Percentiles rank a stretch among this genome's conserved stretches.
phyloP scores from a whole-genome alignment of 2,113 vertebrate genomes.

The Felis catus region DNA sequence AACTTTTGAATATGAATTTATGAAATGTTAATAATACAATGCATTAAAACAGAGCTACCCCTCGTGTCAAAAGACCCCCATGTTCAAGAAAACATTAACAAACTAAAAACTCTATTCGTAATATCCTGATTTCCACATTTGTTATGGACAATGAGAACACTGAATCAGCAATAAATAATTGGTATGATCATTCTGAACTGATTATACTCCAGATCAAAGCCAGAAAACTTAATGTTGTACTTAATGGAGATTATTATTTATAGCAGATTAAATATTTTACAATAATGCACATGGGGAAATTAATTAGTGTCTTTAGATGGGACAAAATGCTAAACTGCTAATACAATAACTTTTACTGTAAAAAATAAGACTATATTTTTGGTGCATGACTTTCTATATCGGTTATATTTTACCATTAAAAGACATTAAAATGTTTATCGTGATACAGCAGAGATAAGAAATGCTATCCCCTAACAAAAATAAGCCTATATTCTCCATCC shows the following conservation, averaged over 20 bases:
- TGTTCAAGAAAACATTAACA: slow-evolving; percentile 20
- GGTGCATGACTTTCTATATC: neutral
- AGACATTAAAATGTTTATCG: neutral
- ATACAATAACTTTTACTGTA: neutral
- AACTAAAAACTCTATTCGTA: slow-evolving; percentile 3
- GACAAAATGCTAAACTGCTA: neutral
- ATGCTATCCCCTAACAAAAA: neutral
- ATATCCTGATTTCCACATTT: slow-evolving; percentile 6
- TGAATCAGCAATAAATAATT: neutral
- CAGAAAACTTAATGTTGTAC: neutral
- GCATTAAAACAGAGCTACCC: neutral
- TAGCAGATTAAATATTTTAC: neutral
- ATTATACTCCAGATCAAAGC: slow-evolving; percentile 10
- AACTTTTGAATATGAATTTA: slow-evolving; percentile 27
- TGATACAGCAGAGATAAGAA: neutral
- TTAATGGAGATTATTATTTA: slow-evolving; percentile 1
- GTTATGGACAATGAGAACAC: neutral
- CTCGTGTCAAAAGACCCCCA: neutral
- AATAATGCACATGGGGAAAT: neutral
- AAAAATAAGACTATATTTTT: neutral
- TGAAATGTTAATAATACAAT: neutral
- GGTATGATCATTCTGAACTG: neutral
- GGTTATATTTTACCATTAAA: neutral
- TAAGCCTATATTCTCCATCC: neutral
- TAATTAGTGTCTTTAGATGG: neutral